phyloP scores from a whole-genome alignment of 2,888 invertebrate genomes.

The Drosophila melanosoma region DNA sequence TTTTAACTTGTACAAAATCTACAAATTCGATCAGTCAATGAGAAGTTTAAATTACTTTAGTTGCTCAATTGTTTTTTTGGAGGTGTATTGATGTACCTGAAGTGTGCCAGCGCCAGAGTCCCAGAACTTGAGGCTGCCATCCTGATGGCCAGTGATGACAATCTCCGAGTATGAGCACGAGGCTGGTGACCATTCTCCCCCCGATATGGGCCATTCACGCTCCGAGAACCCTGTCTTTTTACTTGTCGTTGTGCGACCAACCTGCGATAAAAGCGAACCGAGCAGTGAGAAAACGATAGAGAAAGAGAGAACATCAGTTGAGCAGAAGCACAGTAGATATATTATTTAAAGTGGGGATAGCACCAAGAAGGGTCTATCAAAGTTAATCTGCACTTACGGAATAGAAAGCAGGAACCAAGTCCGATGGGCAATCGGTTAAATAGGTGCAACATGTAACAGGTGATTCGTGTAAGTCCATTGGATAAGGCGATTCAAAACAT shows the following conservation, averaged over 20 bases:
- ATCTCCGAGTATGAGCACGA: constrained; percentile 99
- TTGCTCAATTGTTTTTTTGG: background rate
- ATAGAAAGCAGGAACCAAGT: constrained; percentile 99
- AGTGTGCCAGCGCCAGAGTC: constrained; percentile 98
- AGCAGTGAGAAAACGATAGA: background rate
- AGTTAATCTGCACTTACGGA: constrained; percentile 86
- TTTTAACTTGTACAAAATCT: constrained; percentile 97
- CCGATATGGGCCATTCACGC: constrained; percentile 97
- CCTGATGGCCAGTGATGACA: constrained; percentile 99
- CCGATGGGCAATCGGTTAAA: constrained; percentile 98
- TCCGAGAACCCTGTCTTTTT: constrained; percentile 95
- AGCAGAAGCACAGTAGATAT: background rate
- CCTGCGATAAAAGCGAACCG: constrained; percentile 59
- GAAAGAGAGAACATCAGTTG: background rate
- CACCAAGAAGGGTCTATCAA: background rate
- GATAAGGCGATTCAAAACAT: constrained; percentile 99
- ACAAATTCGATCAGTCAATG: background rate
- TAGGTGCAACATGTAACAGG: constrained; percentile 98
- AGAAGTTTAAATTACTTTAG: background rate
- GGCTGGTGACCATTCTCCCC: constrained; percentile 98
- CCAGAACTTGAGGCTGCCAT: constrained; percentile 99
- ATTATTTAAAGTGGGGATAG: background rate
- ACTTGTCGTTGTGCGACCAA: constrained; percentile 90
- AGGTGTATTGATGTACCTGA: constrained; percentile 86
- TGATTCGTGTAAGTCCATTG: constrained; percentile 99